phyloP scores from a whole-genome alignment of 2,888 invertebrate genomes.

The Taphrorychus bicolor region DNA sequence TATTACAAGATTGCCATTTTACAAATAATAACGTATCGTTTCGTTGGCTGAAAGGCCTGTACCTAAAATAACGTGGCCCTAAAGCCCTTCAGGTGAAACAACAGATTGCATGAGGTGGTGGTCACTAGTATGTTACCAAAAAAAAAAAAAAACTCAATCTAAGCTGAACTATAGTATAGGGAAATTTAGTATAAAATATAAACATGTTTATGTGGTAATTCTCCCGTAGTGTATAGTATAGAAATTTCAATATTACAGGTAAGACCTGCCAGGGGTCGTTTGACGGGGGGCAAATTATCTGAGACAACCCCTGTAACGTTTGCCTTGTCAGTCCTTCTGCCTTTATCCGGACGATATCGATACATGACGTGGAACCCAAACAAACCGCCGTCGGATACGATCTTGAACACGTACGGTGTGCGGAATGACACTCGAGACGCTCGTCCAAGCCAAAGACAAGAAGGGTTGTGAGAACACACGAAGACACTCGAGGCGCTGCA shows the following conservation, averaged over 20 bases:
- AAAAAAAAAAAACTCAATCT: too few species aligned
- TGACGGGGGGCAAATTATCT: constrained; percentile 35
- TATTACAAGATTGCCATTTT: constrained; percentile 24
- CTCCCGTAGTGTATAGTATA: too few species aligned
- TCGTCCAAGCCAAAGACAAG: constrained; percentile 41
- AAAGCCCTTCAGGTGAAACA: constrained; percentile 48
- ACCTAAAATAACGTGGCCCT: constrained; percentile 49
- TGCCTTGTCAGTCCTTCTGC: constrained; percentile 10
- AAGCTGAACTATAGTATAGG: too few species aligned
- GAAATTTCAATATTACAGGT: too few species aligned
- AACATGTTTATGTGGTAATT: background rate
- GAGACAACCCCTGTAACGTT: background rate
- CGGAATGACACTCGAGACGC: constrained; percentile 39
- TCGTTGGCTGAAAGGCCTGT: constrained; percentile 21
- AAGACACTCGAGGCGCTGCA: background rate
- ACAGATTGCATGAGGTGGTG: constrained; percentile 29
- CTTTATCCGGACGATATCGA: constrained; percentile 35
- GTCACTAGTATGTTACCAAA: constrained; percentile 7
- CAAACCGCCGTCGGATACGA: constrained; percentile 38
- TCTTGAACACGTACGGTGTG: constrained; percentile 44
- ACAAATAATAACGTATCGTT: constrained; percentile 2
- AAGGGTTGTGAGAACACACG: constrained; percentile 20
- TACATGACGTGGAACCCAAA: constrained; percentile 29
- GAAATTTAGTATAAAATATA: background rate
- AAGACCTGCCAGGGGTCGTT: too few species aligned